phyloP scores from a whole-genome alignment of 64 coral and sea anemone genomes.

The Platygyra sinensis region DNA sequence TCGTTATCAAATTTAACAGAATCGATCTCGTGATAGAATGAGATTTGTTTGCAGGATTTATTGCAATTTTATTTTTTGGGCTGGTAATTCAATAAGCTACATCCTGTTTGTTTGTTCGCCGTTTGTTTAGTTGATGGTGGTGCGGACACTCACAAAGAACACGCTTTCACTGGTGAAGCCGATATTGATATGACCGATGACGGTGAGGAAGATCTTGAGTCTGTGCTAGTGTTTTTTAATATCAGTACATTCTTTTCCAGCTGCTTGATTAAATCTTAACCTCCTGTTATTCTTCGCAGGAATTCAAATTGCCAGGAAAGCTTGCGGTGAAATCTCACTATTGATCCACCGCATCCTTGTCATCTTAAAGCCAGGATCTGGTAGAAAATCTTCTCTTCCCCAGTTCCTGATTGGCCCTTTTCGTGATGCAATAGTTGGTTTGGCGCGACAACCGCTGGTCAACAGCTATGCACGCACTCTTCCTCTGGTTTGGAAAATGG shows the following conservation, averaged over 20 bases:
- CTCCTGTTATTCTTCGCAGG: conserved; percentile 29
- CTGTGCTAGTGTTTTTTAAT: background rate
- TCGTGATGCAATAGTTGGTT: conserved; percentile 61
- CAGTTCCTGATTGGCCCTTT: conserved; percentile 80
- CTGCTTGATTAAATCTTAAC: background rate
- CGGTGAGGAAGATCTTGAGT: background rate
- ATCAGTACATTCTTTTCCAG: background rate
- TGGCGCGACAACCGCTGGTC: conserved; percentile 89
- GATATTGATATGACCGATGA: conserved; percentile 6
- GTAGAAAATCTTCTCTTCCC: conserved; percentile 62
- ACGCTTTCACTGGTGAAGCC: background rate
- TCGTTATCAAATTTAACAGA: too few relatives aligned
- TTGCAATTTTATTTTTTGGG: too few relatives aligned
- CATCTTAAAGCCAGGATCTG: conserved; percentile 37
- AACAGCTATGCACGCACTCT: conserved; percentile 92
- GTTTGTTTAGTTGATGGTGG: background rate
- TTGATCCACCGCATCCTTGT: conserved; percentile 73
- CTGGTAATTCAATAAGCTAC: too few relatives aligned
- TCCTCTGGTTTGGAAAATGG: conserved; percentile 93
- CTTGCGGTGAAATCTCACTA: conserved; percentile 80
- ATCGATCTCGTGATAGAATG: too few relatives aligned
- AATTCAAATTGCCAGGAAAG: conserved; percentile 65
- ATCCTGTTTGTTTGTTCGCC: background rate
- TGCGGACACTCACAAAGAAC: background rate
- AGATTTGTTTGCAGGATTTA: too few relatives aligned